phyloP scores from a whole-genome alignment of 2,113 vertebrate genomes.

The Condylura cristata region DNA sequence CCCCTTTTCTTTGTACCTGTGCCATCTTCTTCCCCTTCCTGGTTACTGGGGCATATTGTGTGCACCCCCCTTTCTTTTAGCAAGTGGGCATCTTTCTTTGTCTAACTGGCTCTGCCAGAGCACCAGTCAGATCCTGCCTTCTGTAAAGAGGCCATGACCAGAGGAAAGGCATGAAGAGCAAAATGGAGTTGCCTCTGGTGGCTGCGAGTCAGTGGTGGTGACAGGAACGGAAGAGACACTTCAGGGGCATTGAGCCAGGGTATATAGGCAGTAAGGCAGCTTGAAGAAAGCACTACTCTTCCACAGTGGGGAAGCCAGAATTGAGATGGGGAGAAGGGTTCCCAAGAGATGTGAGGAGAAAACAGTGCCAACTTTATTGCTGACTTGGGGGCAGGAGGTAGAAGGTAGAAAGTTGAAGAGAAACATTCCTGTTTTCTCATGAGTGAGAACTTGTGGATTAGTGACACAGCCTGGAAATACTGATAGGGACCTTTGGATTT shows the following conservation, averaged over 20 bases:
- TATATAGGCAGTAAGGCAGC: no score
- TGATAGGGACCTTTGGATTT: not conserved
- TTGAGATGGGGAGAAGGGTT: not conserved
- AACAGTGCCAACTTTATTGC: accelerated
- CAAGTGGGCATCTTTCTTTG: not conserved
- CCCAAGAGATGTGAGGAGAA: not conserved
- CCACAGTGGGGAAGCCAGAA: accelerated
- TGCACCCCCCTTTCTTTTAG: not conserved
- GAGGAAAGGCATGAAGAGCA: not conserved
- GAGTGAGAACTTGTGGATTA: not conserved
- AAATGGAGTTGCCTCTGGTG: accelerated
- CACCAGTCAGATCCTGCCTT: not conserved
- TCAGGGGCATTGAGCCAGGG: not conserved
- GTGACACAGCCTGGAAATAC: not conserved
- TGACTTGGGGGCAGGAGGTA: accelerated
- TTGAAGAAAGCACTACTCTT: accelerated
- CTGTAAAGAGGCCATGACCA: not conserved
- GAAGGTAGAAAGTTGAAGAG: not conserved
- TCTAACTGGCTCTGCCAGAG: not conserved
- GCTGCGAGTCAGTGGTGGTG: not conserved
- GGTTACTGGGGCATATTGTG: not conserved
- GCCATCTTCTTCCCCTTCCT: not conserved
- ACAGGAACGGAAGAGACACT: not conserved
- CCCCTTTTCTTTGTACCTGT: not conserved
- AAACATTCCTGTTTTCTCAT: not conserved